phyloP scores from a whole-genome alignment of 2,797 vertebrate species.

The Gymnoscopelus microlampas region DNA sequence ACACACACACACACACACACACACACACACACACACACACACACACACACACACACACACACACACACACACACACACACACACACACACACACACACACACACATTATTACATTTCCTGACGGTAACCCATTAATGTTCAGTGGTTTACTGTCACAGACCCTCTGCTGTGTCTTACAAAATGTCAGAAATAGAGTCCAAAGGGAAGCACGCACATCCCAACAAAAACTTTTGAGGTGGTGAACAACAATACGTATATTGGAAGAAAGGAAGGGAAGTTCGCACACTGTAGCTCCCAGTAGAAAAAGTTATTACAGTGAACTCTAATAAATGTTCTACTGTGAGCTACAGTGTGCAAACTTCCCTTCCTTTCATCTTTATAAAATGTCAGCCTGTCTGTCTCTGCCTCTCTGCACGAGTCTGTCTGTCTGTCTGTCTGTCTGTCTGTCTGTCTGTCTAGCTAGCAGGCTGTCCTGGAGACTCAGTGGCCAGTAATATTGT shows the following conservation, averaged over 20 bases:
- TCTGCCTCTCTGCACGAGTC: not conserved
- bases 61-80: not conserved
- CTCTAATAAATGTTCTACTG: no score
- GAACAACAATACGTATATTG: no score
- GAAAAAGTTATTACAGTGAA: no score
- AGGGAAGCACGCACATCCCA: no score
- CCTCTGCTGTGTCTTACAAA: not conserved
- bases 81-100: not conserved
- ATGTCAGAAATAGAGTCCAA: not conserved
- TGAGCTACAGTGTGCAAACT: no score
- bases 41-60: no score
- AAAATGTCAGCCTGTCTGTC: not conserved
- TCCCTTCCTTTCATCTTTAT: no score
- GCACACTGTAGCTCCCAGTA: no score
- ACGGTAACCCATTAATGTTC: conserved; percentile 28
- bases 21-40: conserved; percentile 1
- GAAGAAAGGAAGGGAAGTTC: no score
- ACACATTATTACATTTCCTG: not conserved
- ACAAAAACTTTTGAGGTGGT: no score
- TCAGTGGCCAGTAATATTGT: no score
- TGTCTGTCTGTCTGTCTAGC: conserved; percentile 16
- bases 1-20: not conserved
- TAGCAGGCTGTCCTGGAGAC: not conserved
- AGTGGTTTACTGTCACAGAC: conserved; percentile 32
- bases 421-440: conserved; percentile 19